Evolutionary conservation across 2,113 vertebrate genomes (phyloP).

Genomic region (Nycticryphes semicollaris): DNA sequence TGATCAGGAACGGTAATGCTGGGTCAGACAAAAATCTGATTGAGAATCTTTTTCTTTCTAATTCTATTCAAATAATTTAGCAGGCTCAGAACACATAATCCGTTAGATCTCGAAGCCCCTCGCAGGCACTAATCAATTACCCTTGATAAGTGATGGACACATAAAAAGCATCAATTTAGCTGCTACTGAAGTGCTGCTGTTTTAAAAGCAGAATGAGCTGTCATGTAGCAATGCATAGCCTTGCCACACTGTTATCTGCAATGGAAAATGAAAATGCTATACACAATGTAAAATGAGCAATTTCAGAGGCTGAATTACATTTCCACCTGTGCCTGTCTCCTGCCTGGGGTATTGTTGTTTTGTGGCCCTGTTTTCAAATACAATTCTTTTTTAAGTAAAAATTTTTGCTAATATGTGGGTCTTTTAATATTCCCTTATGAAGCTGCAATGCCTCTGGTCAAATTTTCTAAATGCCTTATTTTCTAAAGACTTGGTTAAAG

Average conservation of each 20-base stretch:
- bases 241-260: background rate
- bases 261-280: background rate
- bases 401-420: background rate
- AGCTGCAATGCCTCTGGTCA: background rate
- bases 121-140: background rate
- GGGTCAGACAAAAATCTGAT: background rate
- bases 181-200: background rate
- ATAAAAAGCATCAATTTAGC: slow-evolving; percentile 33
- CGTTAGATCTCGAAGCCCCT: background rate
- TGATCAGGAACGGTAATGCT: background rate
- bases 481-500: background rate
- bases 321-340: background rate
- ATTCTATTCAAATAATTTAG: background rate
- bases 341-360: background rate
- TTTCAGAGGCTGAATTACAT: background rate
- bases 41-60: background rate
- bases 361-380: background rate
- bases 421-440: background rate
- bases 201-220: slow-evolving; percentile 37
- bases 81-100: background rate
- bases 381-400: background rate
- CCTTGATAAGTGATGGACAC: slow-evolving; percentile 11
- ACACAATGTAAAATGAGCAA: background rate
- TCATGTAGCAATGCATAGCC: background rate
- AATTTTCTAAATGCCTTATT: background rate